Evolutionary conservation across 2,797 vertebrate species (phyloP), one percentile per base, ranked within the genome.

Genomic region (Parotocinclus haroldoi): DNA sequence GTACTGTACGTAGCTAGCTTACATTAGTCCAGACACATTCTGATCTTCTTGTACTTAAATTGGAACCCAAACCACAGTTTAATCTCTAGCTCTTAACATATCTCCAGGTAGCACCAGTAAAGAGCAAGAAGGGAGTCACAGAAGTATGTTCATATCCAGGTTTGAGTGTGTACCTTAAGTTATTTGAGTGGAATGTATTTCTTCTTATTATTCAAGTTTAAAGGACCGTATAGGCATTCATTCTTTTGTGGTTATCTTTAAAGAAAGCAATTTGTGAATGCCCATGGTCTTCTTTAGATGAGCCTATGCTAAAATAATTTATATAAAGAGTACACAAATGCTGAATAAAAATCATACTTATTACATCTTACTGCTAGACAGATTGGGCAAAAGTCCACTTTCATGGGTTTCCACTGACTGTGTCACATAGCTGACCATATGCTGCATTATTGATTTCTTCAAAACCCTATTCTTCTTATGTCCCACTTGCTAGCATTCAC

Each of bases 341-440:
- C 48, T 49, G 39, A 53, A 54, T 60, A 59, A 49, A 46, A 37
- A 48, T 63, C 16, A 62, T 37, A 70, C 50, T 61, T 7, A 63
- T 55, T 16, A 42, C 37, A 11, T 64, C 61, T 46, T 71, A 46
- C 71, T 62, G 45, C 54, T 14, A 45, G 42, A 54, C 63, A 40
- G 49, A 59, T 7, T 70, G 51, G 66, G 64, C 51, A 61, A 68
- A 75, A 64, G 42, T 67, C 36, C 60, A 42, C 57, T 73, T 64
- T 70, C 46, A 64, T 60, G 36, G 50, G 55, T 63, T 69, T 27
- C 57, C 53, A 59, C 48, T 63, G 58, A 51, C 55, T 70, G 9
- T 56, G 56, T 66, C 19, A 45, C 38, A 68, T 16, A 58, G 39
- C 39, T 67, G 46, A 64, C 73, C 73, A 67, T 75, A 70, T 70